Base-by-base conservation (phyloP, 1,140 invertebrate species). In the Gryon sp. region DNA sequence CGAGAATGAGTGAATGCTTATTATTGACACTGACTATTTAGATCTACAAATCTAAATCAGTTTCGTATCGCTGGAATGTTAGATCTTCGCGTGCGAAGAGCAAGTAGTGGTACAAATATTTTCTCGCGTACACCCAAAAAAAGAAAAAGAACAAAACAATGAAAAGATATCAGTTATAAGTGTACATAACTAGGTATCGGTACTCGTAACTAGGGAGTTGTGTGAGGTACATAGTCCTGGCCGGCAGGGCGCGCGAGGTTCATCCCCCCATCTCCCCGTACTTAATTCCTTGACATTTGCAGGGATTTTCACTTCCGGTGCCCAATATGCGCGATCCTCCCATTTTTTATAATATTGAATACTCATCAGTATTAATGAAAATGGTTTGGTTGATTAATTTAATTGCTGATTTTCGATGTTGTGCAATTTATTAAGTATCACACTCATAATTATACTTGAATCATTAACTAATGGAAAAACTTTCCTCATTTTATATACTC, bases 151-250 rank as follows among this genome's bases (percentile, higher is more conserved):
- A 2, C 14, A 28, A n/a, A n/a, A n/a, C n/a, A n/a, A n/a, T n/a
- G n/a, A n/a, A n/a, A n/a, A n/a, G n/a, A n/a, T n/a, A n/a, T n/a
- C n/a, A n/a, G n/a, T n/a, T n/a, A n/a, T n/a, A n/a, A n/a, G n/a
- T n/a, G n/a, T n/a, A n/a, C n/a, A 24, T 63, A 36, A 85, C 86
- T 89, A 89, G 87, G 87, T 87, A 63, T 88, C 87, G 87, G 87
- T 89, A 88, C 87, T 89, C 87, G 87, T 89, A 89, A 89, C 86
- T 89, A 89, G 87, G 87, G 87, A 89, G 87, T 89, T 89, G 88
- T 89, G 87, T 88, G 88, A 89, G 88, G 88, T 89, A 89, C 85
- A 88, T 9, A 85, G 86, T 89, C 87, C 87, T 89, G 88, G 82
- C 86, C 87, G 88, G 86, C 87, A 88, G 87, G 87, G 87, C 87